Evolutionary conservation across 2,888 invertebrate species (phyloP).

Genomic region (Ellobium chinense): DNA sequence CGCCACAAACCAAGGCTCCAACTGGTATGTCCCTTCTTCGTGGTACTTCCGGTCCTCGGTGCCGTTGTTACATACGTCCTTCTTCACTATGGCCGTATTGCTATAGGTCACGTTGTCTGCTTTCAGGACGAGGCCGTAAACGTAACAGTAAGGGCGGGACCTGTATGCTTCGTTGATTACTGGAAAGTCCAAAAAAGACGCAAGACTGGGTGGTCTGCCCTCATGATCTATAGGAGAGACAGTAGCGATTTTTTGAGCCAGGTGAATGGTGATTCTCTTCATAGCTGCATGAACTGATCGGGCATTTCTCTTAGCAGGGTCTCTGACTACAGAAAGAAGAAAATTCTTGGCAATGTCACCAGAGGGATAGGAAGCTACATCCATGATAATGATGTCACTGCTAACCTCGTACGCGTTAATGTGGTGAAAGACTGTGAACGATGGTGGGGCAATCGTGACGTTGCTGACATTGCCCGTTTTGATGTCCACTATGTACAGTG

Average conservation of each 20-base stretch:
- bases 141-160: conserved; percentile 65
- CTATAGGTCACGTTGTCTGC: conserved; percentile 59
- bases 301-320: conserved; percentile 56
- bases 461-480: conserved; percentile 55
- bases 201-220: conserved; percentile 47
- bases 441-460: conserved; percentile 58
- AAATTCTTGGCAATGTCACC: conserved; percentile 64
- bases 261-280: conserved; percentile 63
- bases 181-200: conserved; percentile 69
- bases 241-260: conserved; percentile 46
- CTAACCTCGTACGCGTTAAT: conserved; percentile 70
- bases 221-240: conserved; percentile 16
- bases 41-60: conserved; percentile 29
- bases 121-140: conserved; percentile 71
- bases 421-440: conserved; percentile 71
- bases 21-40: conserved; percentile 61
- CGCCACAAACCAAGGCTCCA: conserved; percentile 72
- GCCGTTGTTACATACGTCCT: conserved; percentile 63
- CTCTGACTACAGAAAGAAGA: conserved; percentile 56
- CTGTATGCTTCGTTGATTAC: conserved; percentile 71
- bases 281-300: conserved; percentile 62
- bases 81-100: conserved; percentile 69
- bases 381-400: conserved; percentile 58
- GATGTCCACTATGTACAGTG: conserved; percentile 65
- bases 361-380: conserved; percentile 66